Base-by-base conservation (phyloP, 2,797 vertebrate genomes). In the Steatocranus sp. region DNA sequence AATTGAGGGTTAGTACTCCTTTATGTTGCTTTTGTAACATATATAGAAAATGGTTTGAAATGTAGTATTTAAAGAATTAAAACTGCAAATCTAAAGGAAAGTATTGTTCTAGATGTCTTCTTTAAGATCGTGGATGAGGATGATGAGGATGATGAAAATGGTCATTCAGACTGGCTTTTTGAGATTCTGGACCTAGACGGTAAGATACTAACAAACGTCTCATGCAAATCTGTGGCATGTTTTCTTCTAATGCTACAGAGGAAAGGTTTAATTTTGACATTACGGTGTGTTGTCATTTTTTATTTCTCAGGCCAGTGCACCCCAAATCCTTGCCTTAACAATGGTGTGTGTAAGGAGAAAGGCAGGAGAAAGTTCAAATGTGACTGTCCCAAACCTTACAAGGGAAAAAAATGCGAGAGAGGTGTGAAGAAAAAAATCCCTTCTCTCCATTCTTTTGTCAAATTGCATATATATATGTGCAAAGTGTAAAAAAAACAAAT, bases 311-410 rank as follows among this genome's bases (percentile, higher is more conserved):
- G 95, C 18, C 12, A 3, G 2, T 97, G 96, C 76, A 30, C 58
- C 46, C 95, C 95, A 53, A 96, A 96, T 82, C 95, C 96, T 38
- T 96, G 96, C 74, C 66, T 27, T 2, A 93, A 97, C 54, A 88
- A 93, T 1, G 96, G 96, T 7, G 83, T 90, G 17, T 97, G 96
- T 89, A 75, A 94, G 43, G 11, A 78, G 32, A 96, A 91, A 89
- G 78, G 25, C 17, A 85, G 9, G 3, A 75, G 1, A 10, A 84
- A 30, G 27, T 93, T 88, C 70, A 87, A 95, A 82, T 97, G 96
- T 46, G 87, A 94, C 54, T 97, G 96, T 78, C 94, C 94, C 6
- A 78, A 50, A 79, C 85, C 77, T n/a, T 96, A 89, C 84, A 85
- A 11, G 32, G 96, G 96, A 73, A 94, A 3, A 66, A 94, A 2